Evolutionary conservation across 2,113 vertebrate genomes (phyloP).

Genomic region (Chloroceryle aenea): DNA sequence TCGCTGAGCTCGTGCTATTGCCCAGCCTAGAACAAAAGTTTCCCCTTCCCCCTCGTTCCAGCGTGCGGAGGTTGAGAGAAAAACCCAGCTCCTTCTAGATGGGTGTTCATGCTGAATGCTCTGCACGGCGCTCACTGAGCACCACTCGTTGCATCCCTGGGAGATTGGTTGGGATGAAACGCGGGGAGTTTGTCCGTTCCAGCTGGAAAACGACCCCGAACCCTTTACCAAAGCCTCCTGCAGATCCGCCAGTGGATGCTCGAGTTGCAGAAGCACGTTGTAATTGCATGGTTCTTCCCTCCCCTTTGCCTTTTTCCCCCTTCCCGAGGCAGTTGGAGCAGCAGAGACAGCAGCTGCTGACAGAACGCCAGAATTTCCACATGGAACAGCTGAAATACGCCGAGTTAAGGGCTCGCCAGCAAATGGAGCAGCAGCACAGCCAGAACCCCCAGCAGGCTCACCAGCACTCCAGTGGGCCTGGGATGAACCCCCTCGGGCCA

Average conservation of each 20-base stretch:
- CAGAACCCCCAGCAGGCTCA: conserved; percentile 77
- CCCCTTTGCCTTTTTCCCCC: accelerated
- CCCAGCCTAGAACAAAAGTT: not conserved
- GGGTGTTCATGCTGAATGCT: not conserved
- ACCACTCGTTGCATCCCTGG: not conserved
- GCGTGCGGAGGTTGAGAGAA: not conserved
- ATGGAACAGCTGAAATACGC: conserved; percentile 99
- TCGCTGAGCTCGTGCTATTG: not conserved
- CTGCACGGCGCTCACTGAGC: not conserved
- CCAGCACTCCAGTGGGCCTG: conserved; percentile 74
- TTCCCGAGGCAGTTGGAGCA: conserved; percentile 86
- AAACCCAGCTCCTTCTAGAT: not conserved
- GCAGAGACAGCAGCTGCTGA: conserved; percentile 95
- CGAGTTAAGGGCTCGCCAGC: conserved; percentile 92
- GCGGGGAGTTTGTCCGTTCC: not conserved
- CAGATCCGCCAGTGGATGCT: accelerated
- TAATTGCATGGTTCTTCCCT: accelerated
- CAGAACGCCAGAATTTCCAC: conserved; percentile 96
- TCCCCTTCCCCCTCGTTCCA: not conserved
- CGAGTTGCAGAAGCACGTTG: accelerated
- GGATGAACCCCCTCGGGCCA: conserved; percentile 71
- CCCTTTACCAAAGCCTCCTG: not conserved
- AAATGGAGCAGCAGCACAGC: conserved; percentile 93
- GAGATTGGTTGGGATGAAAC: not conserved
- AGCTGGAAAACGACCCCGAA: not conserved